phyloP scores from a whole-genome alignment of 2,113 vertebrate genomes.

The Siniperca chuatsi region DNA sequence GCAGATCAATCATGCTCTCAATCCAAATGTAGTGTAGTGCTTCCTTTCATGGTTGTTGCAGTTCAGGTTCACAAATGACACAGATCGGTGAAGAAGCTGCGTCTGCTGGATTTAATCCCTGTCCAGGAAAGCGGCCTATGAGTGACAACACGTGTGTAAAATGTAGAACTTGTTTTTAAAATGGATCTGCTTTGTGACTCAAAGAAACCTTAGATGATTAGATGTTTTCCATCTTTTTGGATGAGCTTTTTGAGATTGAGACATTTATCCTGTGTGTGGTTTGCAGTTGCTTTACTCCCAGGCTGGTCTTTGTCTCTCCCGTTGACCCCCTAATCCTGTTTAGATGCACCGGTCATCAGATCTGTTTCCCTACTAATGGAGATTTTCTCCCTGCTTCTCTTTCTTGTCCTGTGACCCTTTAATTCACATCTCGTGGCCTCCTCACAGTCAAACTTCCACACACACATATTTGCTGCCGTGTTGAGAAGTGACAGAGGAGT shows the following conservation, averaged over 20 bases:
- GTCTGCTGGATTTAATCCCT: background rate
- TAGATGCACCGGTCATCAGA: slow-evolving; percentile 46
- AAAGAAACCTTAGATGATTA: background rate
- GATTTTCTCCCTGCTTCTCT: slow-evolving; percentile 46
- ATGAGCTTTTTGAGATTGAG: background rate
- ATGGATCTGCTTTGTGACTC: background rate
- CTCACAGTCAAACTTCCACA: slow-evolving; percentile 16
- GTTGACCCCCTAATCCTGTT: slow-evolving; percentile 35
- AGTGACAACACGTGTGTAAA: background rate
- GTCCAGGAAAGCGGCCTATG: background rate
- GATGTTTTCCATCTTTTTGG: background rate
- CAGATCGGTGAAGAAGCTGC: background rate
- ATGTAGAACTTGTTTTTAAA: background rate
- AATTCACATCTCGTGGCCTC: slow-evolving; percentile 26
- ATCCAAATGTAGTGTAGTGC: background rate
- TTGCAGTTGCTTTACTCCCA: slow-evolving; percentile 34
- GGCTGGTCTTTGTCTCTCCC: slow-evolving; percentile 19
- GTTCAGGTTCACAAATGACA: background rate
- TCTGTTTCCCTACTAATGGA: slow-evolving; percentile 56
- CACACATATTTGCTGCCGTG: slow-evolving; percentile 16
- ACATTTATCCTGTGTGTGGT: background rate
- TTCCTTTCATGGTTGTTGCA: background rate
- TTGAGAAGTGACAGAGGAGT: slow-evolving; percentile 29
- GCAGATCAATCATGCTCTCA: slow-evolving; percentile 2
- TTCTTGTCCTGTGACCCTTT: slow-evolving; percentile 29